These are phyloP conservation scores for Himalopsyche anomala DNA, from an alignment of 2,888 invertebrate species.

Conservation along the genomic window DNA sequence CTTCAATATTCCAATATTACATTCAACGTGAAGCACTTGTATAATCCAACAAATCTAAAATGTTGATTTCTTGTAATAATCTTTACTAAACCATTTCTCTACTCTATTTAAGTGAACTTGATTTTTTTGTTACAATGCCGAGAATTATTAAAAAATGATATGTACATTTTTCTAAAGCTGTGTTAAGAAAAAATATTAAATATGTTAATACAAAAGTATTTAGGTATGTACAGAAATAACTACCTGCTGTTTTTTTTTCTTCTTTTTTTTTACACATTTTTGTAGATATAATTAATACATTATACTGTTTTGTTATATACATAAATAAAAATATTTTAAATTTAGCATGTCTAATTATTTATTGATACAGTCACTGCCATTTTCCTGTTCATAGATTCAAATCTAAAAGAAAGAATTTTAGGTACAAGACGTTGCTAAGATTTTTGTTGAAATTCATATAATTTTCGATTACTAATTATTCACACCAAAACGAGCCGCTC, in stretches of 20 bases:
- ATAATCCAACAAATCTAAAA: background rate
- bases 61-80: conserved; percentile 23
- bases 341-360: background rate
- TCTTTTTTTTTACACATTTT: conserved; percentile 37
- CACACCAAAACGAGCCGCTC: too few species aligned
- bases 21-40: background rate
- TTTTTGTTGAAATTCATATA: too few species aligned
- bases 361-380: too few species aligned
- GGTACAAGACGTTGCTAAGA: too few species aligned
- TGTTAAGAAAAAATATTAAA: conserved; percentile 34
- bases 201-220: conserved; percentile 37
- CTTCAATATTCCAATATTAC: too few species aligned
- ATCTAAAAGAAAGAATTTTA: too few species aligned
- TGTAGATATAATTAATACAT: conserved; percentile 28
- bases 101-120: background rate
- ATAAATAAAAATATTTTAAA: conserved; percentile 42
- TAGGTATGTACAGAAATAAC: conserved; percentile 34
- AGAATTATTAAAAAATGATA: conserved; percentile 22
- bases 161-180: conserved; percentile 42
- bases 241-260: conserved; percentile 23
- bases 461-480: too few species aligned
- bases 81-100: background rate
- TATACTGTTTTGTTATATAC: conserved; percentile 43
- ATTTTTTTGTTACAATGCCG: conserved; percentile 4
- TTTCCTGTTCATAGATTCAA: too few species aligned